A percentile compares a stretch with the other conserved stretches of the same genome.
phyloP scores from a whole-genome alignment of 1,140 invertebrate species.

The Drosophila lacteicornis region DNA sequence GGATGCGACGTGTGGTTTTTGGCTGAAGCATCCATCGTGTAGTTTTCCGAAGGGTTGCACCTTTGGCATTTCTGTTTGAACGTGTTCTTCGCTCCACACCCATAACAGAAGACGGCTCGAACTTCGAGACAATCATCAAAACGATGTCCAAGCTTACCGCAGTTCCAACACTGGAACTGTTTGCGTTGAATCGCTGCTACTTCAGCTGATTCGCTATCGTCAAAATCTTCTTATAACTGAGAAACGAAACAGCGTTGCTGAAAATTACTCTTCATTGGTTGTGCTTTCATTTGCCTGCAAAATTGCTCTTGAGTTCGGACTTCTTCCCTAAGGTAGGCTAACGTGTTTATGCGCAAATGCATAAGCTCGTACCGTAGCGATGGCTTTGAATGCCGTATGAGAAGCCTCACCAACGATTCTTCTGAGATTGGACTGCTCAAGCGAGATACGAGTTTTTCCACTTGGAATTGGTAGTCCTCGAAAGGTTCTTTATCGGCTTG shows the following conservation, averaged over 20 bases:
- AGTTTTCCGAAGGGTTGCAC: not conserved
- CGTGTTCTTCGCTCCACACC: not conserved
- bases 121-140: slow-evolving; percentile 19
- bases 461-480: slow-evolving; percentile 9
- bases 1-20: slow-evolving; percentile 1
- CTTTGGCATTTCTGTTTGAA: not conserved
- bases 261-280: too few relatives aligned
- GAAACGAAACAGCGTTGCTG: too few relatives aligned
- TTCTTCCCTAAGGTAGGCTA: too few relatives aligned
- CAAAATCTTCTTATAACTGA: too few relatives aligned
- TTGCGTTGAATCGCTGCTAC: not conserved
- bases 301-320: too few relatives aligned
- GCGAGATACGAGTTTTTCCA: slow-evolving; percentile 5
- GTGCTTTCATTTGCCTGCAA: too few relatives aligned
- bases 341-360: too few relatives aligned
- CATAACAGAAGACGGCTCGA: slow-evolving; percentile 12
- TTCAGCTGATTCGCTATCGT: too few relatives aligned
- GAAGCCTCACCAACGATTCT: too few relatives aligned
- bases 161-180: slow-evolving; percentile 2
- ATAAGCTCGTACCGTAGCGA: too few relatives aligned
- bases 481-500: slow-evolving; percentile 3
- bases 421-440: slow-evolving; percentile 4
- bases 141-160: not conserved
- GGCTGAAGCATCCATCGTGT: not conserved
- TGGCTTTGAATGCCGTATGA: too few relatives aligned